These are phyloP conservation scores for Pseudomugil tenellus DNA, from an alignment of 2,797 vertebrate species.

Conservation along the genomic window DNA sequence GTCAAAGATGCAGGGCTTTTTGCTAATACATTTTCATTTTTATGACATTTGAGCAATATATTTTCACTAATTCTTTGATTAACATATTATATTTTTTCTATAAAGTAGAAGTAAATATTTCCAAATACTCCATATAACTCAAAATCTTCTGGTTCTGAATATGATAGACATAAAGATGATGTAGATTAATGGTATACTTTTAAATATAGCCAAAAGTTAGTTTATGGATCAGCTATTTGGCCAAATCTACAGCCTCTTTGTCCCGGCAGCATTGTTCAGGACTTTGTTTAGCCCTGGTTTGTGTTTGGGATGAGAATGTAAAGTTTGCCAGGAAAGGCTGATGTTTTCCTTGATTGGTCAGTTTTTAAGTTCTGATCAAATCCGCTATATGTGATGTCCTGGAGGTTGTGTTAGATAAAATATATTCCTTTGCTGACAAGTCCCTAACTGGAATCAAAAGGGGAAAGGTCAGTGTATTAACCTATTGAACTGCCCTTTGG, in stretches of 20 bases:
- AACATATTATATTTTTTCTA: neutral
- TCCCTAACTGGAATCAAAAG: conserved; percentile 84
- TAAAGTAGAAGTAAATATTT: neutral
- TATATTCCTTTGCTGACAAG: conserved; percentile 85
- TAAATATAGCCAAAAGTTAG: neutral
- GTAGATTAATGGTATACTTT: neutral
- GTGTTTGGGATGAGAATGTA: no score
- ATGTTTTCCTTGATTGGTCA: conserved; percentile 33
- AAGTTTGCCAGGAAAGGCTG: conserved; percentile 18
- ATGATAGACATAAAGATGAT: neutral
- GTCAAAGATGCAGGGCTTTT: conserved; percentile 3
- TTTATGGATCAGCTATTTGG: neutral
- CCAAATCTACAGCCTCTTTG: conserved; percentile 7
- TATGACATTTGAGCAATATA: neutral
- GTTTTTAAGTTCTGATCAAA: conserved; percentile 48
- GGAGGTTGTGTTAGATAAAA: conserved; percentile 71
- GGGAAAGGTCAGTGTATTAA: conserved; percentile 88
- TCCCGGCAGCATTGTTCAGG: neutral
- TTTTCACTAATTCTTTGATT: conserved; percentile 3
- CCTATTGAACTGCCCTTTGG: conserved; percentile 84
- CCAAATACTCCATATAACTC: neutral
- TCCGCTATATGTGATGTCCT: conserved; percentile 39
- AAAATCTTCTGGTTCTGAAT: neutral
- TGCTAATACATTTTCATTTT: conserved; percentile 10
- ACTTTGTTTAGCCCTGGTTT: conserved; percentile 11